phyloP scores from a whole-genome alignment of 2,888 invertebrate species.

The Rotaria socialis region DNA sequence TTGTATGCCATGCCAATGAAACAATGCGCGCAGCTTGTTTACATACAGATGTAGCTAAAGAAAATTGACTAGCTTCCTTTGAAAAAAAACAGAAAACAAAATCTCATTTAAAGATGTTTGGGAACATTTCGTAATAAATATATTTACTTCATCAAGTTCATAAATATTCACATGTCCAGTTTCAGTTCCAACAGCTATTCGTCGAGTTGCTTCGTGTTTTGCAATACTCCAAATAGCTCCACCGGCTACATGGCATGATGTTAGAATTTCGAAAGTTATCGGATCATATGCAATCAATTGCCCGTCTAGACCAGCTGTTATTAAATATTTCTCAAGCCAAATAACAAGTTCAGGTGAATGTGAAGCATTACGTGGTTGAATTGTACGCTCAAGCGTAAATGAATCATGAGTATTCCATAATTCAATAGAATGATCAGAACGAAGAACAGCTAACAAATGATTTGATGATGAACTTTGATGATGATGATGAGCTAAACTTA shows the following conservation, averaged over 20 bases:
- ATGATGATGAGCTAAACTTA: neutral
- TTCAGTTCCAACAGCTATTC: constrained; percentile 8
- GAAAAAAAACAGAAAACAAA: too few species aligned
- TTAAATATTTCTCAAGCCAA: neutral
- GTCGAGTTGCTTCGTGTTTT: neutral
- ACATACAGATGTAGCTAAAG: neutral
- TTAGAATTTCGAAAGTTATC: neutral
- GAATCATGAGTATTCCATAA: constrained; percentile 30
- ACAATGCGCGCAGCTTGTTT: constrained; percentile 1
- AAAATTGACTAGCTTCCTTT: neutral
- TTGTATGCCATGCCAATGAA: constrained; percentile 27
- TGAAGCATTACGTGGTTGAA: constrained; percentile 16
- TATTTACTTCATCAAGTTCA: neutral
- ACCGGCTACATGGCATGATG: neutral
- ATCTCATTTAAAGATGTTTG: neutral
- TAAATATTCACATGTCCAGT: neutral
- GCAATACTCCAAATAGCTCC: constrained; percentile 17
- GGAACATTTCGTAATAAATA: neutral
- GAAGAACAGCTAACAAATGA: constrained; percentile 1
- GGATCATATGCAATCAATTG: constrained; percentile 28
- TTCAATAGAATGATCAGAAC: constrained; percentile 18
- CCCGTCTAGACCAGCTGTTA: neutral
- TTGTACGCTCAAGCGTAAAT: constrained; percentile 18
- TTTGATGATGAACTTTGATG: neutral
- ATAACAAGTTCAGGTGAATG: neutral